Conservation (phyloP, 2,113 vertebrate genomes). For the Strix uralensis region DNA sequence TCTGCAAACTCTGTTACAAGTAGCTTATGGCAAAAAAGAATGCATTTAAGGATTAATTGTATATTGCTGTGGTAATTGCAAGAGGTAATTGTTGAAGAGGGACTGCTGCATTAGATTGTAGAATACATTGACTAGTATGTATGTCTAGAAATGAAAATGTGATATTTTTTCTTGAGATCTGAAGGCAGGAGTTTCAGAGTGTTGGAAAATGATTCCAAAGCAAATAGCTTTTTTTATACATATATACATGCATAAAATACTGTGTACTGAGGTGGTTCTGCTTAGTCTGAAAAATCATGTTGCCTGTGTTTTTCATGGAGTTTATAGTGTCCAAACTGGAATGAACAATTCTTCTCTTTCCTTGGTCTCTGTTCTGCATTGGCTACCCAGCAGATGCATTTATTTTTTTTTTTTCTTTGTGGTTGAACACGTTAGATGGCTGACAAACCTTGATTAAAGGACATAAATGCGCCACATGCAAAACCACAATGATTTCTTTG, state of each 20-base stretch:
- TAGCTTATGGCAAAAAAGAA: neutral
- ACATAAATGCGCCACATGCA: conserved; percentile 52
- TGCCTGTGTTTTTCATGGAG: neutral
- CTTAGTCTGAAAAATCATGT: neutral
- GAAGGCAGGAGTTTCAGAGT: neutral
- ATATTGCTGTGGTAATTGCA: neutral
- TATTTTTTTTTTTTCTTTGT: neutral
- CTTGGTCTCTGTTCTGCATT: neutral
- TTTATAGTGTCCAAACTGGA: neutral
- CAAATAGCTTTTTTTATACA: neutral
- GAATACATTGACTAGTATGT: neutral
- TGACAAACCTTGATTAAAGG: conserved; percentile 53
- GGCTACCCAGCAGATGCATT: neutral
- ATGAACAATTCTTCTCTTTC: neutral
- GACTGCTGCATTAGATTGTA: neutral
- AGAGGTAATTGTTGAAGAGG: neutral
- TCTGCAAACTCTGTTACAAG: neutral
- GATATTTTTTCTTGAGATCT: neutral
- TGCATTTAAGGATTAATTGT: neutral
- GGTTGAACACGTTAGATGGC: conserved; percentile 49
- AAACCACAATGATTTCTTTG: conserved; percentile 70
- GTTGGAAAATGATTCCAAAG: neutral
- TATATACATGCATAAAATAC: neutral
- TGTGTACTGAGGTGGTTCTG: neutral
- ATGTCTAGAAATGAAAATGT: neutral